Percentiles rank a stretch among this genome's conserved stretches.
phyloP scores from a whole-genome alignment of 2,797 vertebrate species.

The Coregonus sp. region DNA sequence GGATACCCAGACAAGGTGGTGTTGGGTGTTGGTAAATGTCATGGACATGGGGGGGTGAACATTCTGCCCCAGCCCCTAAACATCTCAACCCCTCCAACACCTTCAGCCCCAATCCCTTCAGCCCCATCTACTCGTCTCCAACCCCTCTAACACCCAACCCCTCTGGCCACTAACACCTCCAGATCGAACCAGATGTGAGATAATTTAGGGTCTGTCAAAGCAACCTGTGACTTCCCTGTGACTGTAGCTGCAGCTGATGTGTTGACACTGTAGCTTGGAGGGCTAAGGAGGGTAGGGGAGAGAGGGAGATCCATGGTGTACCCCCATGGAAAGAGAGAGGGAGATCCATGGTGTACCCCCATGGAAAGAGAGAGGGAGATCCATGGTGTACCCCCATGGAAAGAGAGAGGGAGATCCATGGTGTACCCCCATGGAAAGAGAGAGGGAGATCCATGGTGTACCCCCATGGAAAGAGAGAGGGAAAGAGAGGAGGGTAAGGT shows the following conservation, averaged over 20 bases:
- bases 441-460: conserved; percentile 18
- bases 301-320: conserved; percentile 18
- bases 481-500: conserved; percentile 30
- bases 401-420: conserved; percentile 1
- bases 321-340: conserved; percentile 21
- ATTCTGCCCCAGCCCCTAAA: conserved; percentile 1
- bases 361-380: background rate
- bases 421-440: conserved; percentile 32
- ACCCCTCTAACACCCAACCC: conserved; percentile 21
- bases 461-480: conserved; percentile 42
- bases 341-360: conserved; percentile 32
- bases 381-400: conserved; percentile 31
- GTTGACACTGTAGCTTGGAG: conserved; percentile 49
- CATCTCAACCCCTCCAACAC: background rate
- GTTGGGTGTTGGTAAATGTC: conserved; percentile 17
- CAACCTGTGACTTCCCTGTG: conserved; percentile 46
- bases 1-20: background rate
- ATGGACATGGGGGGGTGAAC: conserved; percentile 18
- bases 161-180: conserved; percentile 28
- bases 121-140: background rate
- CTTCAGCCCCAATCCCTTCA: too few species aligned
- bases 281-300: conserved; percentile 15
- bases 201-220: conserved; percentile 48
- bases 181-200: conserved; percentile 36
- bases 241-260: conserved; percentile 40